Conservation (phyloP, 2,888 invertebrate species). For the Protodeltote pygarga region DNA sequence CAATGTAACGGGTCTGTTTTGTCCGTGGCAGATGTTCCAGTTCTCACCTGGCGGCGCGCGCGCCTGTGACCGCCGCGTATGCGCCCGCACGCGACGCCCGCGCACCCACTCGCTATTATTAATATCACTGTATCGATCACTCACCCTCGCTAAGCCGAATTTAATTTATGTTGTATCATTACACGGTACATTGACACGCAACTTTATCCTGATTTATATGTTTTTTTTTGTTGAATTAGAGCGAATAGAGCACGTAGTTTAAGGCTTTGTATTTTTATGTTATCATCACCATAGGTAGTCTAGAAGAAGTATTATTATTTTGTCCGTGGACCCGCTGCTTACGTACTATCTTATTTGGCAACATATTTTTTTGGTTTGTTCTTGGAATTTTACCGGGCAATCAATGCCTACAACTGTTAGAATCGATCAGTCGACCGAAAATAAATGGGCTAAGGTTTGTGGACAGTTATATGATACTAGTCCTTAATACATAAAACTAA, state of each 20-base stretch:
- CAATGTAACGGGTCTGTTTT: constrained; percentile 25
- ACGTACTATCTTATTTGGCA: no score
- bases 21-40: constrained; percentile 71
- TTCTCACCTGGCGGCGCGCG: constrained; percentile 74
- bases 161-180: constrained; percentile 60
- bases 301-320: background rate
- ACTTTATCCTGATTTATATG: constrained; percentile 43
- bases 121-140: constrained; percentile 50
- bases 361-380: no score
- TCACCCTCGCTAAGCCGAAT: constrained; percentile 54
- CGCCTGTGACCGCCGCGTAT: constrained; percentile 58
- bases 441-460: no score
- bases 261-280: background rate
- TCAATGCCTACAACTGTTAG: no score
- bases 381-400: no score
- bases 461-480: no score
- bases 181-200: constrained; percentile 54
- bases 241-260: background rate
- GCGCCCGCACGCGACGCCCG: constrained; percentile 64
- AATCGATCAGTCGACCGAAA: no score
- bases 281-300: background rate
- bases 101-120: constrained; percentile 43
- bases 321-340: background rate
- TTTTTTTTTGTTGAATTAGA: constrained; percentile 12
- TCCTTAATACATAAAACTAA: no score